Evolutionary conservation across 1,140 invertebrate species (phyloP), one percentile per base, ranked within the genome.

Genomic region (Drosophila athabasca): DNA sequence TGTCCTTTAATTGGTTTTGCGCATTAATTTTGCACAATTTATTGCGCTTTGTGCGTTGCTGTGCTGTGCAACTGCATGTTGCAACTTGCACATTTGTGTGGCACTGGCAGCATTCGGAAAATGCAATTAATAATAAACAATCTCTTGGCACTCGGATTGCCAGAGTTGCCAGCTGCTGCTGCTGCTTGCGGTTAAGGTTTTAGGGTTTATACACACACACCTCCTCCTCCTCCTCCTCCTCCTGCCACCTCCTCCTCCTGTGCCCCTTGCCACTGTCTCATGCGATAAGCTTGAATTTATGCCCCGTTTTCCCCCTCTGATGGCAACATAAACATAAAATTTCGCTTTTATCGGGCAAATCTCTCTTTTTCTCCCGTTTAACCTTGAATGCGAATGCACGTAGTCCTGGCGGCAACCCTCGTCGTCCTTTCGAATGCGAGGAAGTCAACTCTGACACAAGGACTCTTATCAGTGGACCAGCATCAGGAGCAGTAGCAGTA

Each of bases 1-100:
- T 81, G 82, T 81, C 77, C 79, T 85, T 85, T 87, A 85, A 85
- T 85, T 85, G 82, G 81, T 85, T 85, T 85, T 87, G 52, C 82
- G 62, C 73, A 85, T 85, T 85, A 85, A 85, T 87, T 85, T 85
- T 85, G 81, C 81, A 85, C 51, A 85, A 85, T 85, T 85, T 87
- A 85, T 87, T 87, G 73, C 82, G 60, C 79, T 69, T 70, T 70
- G 67, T 59, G 66, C 17, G 26, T 70, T 69, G 17, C 17, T 19
- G 24, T 24, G 24, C 24, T 24, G 67, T 59, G 66, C 29, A 26
- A 29, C 19, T 66, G 51, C 35, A 24, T 8, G 39, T 8, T 62
- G 8, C 15, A 6, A 41, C 19, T 24, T n/a, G n/a, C 26, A 17
- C 41, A 15, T n/a, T 31, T 39, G 35, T 39, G 35, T 19, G 60